These are phyloP conservation scores for Erythrolamprus reginae DNA, from an alignment of 2,113 vertebrate genomes.

Conservation along the genomic window DNA sequence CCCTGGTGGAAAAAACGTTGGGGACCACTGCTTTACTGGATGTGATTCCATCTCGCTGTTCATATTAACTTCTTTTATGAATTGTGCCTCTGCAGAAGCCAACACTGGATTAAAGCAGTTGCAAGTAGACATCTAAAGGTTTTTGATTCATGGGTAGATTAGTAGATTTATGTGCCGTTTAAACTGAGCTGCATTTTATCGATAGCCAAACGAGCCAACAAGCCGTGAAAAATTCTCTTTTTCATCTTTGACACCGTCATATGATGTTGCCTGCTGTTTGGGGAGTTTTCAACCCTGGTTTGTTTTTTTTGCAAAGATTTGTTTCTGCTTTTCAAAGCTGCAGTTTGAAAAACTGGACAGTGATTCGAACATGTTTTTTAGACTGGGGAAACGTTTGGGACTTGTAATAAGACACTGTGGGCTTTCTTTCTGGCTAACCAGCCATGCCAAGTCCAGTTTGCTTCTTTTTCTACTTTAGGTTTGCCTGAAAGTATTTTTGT, in stretches of 20 bases:
- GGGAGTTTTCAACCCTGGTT: background rate
- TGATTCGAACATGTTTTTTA: background rate
- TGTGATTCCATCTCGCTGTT: background rate
- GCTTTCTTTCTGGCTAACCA: background rate
- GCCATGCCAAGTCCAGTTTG: background rate
- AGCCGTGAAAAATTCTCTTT: background rate
- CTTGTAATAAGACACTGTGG: background rate
- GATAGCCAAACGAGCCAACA: background rate
- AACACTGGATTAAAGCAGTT: background rate
- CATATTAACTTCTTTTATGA: background rate
- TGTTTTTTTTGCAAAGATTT: background rate
- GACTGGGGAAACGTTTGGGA: background rate
- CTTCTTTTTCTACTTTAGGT: background rate
- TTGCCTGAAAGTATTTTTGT: background rate
- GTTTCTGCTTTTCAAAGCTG: background rate
- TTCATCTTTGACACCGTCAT: conserved; percentile 23
- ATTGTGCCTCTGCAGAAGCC: background rate
- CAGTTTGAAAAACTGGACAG: background rate
- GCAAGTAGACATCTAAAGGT: background rate
- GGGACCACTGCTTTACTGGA: too few relatives aligned
- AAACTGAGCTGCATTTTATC: background rate
- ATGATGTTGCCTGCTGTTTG: background rate
- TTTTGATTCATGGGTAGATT: background rate
- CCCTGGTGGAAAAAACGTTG: too few relatives aligned
- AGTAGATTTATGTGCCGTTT: background rate